phyloP scores from a whole-genome alignment of 2,888 invertebrate genomes.

The Lysandra bellargus region DNA sequence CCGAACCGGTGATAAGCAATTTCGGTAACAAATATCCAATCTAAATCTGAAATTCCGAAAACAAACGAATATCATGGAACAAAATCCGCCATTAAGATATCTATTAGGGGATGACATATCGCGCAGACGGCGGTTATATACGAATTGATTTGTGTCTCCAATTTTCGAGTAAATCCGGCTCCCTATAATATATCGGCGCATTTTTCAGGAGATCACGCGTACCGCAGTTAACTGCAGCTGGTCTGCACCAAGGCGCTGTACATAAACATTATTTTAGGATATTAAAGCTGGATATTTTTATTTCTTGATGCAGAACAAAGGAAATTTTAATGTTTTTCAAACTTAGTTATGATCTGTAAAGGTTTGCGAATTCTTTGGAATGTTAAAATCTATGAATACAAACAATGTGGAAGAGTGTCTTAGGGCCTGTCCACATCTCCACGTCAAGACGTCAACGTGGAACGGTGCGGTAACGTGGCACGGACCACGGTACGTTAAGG shows the following conservation, averaged over 20 bases:
- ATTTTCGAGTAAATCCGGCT: slow-evolving; percentile 45
- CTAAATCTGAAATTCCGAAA: background rate
- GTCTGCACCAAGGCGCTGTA: slow-evolving; percentile 39
- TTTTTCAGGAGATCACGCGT: slow-evolving; percentile 51
- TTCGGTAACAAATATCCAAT: background rate
- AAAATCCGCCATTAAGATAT: slow-evolving; percentile 26
- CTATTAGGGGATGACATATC: slow-evolving; percentile 9
- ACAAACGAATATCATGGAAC: slow-evolving; percentile 4
- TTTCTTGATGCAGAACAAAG: background rate
- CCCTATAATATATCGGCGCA: slow-evolving; percentile 36
- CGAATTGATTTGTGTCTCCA: slow-evolving; percentile 60
- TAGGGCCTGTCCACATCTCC: too few relatives aligned
- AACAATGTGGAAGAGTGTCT: too few relatives aligned
- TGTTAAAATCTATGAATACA: background rate
- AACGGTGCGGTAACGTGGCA: too few relatives aligned
- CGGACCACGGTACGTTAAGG: too few relatives aligned
- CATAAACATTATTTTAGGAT: slow-evolving; percentile 34
- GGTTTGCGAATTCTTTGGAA: background rate
- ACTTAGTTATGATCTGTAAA: background rate
- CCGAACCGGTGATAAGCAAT: too few relatives aligned
- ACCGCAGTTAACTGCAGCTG: slow-evolving; percentile 58
- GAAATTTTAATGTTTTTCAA: background rate
- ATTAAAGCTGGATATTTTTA: slow-evolving; percentile 16
- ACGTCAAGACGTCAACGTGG: too few relatives aligned
- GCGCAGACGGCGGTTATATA: slow-evolving; percentile 37